These are phyloP conservation scores for Ctenopoma multispine DNA, from an alignment of 2,797 vertebrate species.

Conservation along the genomic window DNA sequence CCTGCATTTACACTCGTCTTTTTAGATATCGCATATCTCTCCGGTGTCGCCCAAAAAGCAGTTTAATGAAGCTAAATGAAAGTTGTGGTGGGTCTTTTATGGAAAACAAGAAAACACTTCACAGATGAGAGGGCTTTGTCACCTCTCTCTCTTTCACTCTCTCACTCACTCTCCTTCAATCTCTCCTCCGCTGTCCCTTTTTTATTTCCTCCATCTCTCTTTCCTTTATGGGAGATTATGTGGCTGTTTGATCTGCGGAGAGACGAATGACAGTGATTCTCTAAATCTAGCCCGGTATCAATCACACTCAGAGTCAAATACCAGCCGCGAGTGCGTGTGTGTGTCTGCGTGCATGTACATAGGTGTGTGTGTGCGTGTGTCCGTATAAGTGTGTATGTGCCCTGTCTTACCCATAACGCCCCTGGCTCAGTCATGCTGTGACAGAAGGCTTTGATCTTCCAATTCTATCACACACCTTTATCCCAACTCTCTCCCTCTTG, in stretches of 20 bases:
- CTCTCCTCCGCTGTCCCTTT: conserved; percentile 55
- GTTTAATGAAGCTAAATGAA: conserved; percentile 51
- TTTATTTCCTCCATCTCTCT: conserved; percentile 71
- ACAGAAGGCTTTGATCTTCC: conserved; percentile 82
- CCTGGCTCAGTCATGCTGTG: conserved; percentile 78
- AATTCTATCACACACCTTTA: conserved; percentile 82
- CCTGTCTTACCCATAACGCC: conserved; percentile 78
- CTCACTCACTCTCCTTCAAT: not conserved
- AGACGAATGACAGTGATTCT: conserved; percentile 83
- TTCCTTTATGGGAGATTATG: conserved; percentile 78
- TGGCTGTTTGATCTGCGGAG: conserved; percentile 81
- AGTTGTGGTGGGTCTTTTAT: conserved; percentile 49
- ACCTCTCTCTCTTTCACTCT: not conserved
- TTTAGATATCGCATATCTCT: conserved; percentile 21
- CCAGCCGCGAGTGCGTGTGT: conserved; percentile 54
- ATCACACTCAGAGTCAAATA: conserved; percentile 80
- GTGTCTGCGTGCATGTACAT: conserved; percentile 19
- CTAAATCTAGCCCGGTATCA: conserved; percentile 81
- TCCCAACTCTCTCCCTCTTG: conserved; percentile 68
- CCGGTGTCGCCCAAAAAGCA: conserved; percentile 33
- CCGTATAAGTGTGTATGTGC: conserved; percentile 48
- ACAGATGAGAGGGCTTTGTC: conserved; percentile 56
- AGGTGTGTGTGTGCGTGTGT: conserved; percentile 25
- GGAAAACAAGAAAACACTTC: conserved; percentile 67
- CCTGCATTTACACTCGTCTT: conserved; percentile 21